Evolutionary conservation across 2,888 invertebrate genomes (phyloP).

Genomic region (Agrilus biguttatus): DNA sequence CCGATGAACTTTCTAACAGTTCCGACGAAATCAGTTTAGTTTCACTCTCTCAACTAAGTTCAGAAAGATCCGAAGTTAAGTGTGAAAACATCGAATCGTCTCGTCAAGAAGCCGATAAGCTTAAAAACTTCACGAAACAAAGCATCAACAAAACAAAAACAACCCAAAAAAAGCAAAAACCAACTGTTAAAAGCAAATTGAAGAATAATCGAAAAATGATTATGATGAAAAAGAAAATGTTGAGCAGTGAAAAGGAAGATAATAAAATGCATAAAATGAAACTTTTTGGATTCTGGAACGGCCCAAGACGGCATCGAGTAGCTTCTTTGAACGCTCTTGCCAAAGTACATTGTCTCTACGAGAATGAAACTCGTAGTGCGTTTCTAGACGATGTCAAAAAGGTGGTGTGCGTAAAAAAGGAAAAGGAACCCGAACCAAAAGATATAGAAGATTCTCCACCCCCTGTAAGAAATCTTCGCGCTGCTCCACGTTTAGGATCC

Average conservation of each 20-base stretch:
- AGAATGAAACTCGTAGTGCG: conserved; percentile 69
- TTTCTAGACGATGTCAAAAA: conserved; percentile 37
- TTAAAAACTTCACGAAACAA: background rate
- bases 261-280: conserved; percentile 35
- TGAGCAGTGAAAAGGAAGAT: conserved; percentile 10
- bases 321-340: conserved; percentile 80
- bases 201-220: conserved; percentile 7
- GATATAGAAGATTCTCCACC: conserved; percentile 9
- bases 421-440: conserved; percentile 15
- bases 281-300: conserved; percentile 55
- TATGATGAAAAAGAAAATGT: conserved; percentile 7
- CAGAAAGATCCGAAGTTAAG: no score
- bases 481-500: conserved; percentile 60
- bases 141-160: conserved; percentile 13
- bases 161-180: conserved; percentile 16
- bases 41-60: no score
- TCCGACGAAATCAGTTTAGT: no score
- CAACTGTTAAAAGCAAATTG: background rate
- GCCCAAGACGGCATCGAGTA: conserved; percentile 71
- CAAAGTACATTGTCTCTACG: conserved; percentile 82
- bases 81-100: background rate
- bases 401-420: conserved; percentile 8
- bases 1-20: no score
- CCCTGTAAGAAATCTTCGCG: conserved; percentile 45
- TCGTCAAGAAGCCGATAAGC: conserved; percentile 1